These are phyloP conservation scores for Amblyjoppa fuscipennis DNA, from an alignment of 2,888 invertebrate species.

Conservation along the genomic window DNA sequence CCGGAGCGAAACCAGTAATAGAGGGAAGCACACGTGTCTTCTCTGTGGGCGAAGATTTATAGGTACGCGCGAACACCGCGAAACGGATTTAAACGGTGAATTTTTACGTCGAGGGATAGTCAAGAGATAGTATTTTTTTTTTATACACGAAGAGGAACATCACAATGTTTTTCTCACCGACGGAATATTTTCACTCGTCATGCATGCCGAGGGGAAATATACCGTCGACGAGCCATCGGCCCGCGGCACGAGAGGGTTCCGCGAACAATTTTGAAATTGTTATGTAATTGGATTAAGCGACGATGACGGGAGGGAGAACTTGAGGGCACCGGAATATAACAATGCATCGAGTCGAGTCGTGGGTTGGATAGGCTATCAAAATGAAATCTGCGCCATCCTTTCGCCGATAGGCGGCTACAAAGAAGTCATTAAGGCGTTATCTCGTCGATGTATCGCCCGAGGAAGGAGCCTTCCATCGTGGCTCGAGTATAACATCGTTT, in stretches of 20 bases:
- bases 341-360: neutral
- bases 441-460: neutral
- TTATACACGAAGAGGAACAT: neutral
- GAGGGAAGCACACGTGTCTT: neutral
- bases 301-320: slow-evolving; percentile 2
- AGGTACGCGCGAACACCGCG: neutral
- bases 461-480: neutral
- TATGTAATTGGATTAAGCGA: slow-evolving; percentile 39
- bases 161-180: neutral
- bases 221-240: neutral
- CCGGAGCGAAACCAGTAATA: neutral
- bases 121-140: neutral
- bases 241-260: neutral
- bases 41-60: neutral
- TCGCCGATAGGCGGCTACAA: slow-evolving; percentile 2
- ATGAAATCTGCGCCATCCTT: neutral
- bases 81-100: neutral
- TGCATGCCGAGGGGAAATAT: neutral
- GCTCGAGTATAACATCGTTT: slow-evolving; percentile 3
- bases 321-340: neutral
- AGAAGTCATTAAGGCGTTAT: slow-evolving; percentile 6
- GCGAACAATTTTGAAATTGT: slow-evolving; percentile 40
- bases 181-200: too few species aligned
- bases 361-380: neutral
- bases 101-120: neutral